Percentiles rank a stretch among this genome's conserved stretches.
Conservation (phyloP, 2,113 vertebrate species). For the Corythornis vintsioides region DNA sequence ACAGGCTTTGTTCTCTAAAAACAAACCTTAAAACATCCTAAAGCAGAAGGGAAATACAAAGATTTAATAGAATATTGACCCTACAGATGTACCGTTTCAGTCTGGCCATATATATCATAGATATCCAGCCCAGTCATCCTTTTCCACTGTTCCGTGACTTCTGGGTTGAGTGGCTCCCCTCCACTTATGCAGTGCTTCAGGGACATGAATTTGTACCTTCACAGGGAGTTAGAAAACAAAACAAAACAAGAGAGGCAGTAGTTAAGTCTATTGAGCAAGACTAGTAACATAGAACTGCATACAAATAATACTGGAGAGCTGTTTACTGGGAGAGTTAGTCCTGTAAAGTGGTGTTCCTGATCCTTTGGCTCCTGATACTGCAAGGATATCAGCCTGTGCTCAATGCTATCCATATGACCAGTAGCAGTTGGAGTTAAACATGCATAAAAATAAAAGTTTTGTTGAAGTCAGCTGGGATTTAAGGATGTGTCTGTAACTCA, state of each 20-base stretch:
- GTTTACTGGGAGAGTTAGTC: not conserved
- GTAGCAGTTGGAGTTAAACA: not conserved
- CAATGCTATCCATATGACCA: not conserved
- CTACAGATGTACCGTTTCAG: slow-evolving; percentile 74
- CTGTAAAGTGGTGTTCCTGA: not conserved
- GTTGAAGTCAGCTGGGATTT: not conserved
- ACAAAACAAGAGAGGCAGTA: not conserved
- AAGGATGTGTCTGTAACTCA: not conserved
- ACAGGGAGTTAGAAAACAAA: not conserved
- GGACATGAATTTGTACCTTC: slow-evolving; percentile 71
- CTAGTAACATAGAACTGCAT: not conserved
- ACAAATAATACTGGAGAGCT: not conserved
- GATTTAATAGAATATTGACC: not conserved
- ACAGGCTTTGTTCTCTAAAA: not conserved
- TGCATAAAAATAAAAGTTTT: not conserved
- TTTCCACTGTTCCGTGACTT: slow-evolving; percentile 80
- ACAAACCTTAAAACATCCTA: not conserved
- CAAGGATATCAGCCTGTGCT: not conserved
- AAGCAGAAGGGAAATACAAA: not conserved
- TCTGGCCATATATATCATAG: slow-evolving; percentile 81
- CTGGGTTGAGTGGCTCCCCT: slow-evolving; percentile 78
- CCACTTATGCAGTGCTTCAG: slow-evolving; percentile 73
- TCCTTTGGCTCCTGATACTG: not conserved
- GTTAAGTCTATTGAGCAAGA: not conserved
- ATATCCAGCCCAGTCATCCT: slow-evolving; percentile 74